Base-by-base conservation (phyloP, 2,113 vertebrate genomes). In the Aptenodytes patagonicus region DNA sequence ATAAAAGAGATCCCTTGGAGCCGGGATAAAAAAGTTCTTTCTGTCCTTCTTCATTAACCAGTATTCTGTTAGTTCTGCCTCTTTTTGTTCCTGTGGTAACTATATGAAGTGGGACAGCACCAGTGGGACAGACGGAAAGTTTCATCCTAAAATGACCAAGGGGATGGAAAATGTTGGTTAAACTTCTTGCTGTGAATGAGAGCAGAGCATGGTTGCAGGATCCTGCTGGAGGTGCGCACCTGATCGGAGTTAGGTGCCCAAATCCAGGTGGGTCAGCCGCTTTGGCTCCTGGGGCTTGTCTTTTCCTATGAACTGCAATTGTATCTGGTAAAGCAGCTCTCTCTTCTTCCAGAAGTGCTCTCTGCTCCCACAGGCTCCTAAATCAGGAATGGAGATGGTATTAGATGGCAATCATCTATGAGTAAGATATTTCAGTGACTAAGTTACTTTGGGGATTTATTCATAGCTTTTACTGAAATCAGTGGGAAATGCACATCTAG, bases 401-500 rank as follows among this genome's bases (percentile, higher is more conserved):
- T 88, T 85, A 88, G 66, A 73, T 80, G 46, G 54, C 82, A 86
- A 54, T 90, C 54, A 83, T 80, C 52, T 80, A 5, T 40, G 57
- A 76, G 17, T 31, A 77, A 70, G 75, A n/a, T 70, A 80, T 83
- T 88, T 95, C 81, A 51, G 78, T 83, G 78, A 65, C 75, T 80
- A 73, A 69, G 85, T 65, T 91, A 62, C 87, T 93, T 64, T 32
- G 42, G 83, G 55, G 79, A 88, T 90, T 95, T 96, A 94, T 95
- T 94, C 66, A 49, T 83, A n/a, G 46, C 61, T 73, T 88, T 92
- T 86, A 78, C 60, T 81, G 83, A 88, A 78, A 78, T 90, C 66
- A 29, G 90, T 34, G 46, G 34, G 57, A 93, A 96, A 77, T 42
- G 28, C 38, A 91, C 16, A 89, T 89, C 70, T 40, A 75, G 66